Percentiles rank a stretch among this genome's conserved stretches.
These are phyloP conservation scores for Artemisiospiza belli DNA, from an alignment of 2,113 vertebrate genomes.

Conservation along the genomic window DNA sequence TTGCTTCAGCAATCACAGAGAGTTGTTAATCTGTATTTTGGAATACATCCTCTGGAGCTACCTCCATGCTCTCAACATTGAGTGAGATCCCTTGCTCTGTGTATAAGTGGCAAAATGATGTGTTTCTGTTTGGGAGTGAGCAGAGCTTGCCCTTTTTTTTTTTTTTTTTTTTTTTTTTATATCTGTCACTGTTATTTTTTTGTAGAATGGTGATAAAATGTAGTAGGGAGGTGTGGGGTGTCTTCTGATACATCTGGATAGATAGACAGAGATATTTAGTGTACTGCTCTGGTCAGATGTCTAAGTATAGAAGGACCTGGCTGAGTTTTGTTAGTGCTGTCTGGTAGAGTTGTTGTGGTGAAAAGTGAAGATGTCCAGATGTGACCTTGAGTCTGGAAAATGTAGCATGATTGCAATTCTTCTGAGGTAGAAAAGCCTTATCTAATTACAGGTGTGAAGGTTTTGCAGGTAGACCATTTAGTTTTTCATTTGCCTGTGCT, in stretches of 20 bases:
- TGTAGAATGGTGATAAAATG: neutral
- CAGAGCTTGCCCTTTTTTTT: neutral
- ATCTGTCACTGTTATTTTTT: neutral
- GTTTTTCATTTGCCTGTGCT: neutral
- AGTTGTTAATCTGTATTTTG: neutral
- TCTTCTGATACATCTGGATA: neutral
- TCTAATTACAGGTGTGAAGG: slow-evolving; percentile 6
- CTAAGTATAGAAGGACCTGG: neutral
- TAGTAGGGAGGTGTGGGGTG: neutral
- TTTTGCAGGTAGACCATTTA: neutral
- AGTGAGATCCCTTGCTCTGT: neutral
- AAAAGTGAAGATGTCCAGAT: slow-evolving; percentile 36
- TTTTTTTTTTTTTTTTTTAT: neutral
- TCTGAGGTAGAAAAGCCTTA: slow-evolving; percentile 1
- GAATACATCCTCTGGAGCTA: neutral
- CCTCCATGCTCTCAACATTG: fast-evolving
- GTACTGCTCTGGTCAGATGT: neutral
- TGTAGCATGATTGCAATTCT: neutral
- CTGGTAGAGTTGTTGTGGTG: neutral
- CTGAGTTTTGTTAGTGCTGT: neutral
- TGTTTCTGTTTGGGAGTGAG: neutral
- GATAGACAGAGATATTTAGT: neutral
- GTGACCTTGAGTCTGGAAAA: slow-evolving; percentile 38
- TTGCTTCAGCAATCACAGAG: neutral
- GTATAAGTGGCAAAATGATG: neutral